phyloP scores from a whole-genome alignment of 2,888 invertebrate species.

The Mesoligia furuncula region DNA sequence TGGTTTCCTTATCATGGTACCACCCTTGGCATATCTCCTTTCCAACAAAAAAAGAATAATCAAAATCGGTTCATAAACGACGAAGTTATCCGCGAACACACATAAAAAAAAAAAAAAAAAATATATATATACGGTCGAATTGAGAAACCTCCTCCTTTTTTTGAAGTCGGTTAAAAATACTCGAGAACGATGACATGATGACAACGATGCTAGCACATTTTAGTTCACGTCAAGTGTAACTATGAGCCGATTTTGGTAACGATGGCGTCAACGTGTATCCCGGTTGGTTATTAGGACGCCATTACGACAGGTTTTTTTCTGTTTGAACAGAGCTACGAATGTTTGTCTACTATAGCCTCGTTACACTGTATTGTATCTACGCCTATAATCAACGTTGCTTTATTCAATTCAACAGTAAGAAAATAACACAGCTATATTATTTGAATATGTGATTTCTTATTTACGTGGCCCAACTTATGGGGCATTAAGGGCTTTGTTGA shows the following conservation, averaged over 20 bases:
- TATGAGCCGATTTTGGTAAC: slow-evolving; percentile 36
- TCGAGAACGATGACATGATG: slow-evolving; percentile 1
- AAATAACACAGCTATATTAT: neutral
- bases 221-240: slow-evolving; percentile 24
- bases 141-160: too few species aligned
- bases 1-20: too few species aligned
- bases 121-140: too few species aligned
- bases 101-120: too few species aligned
- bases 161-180: slow-evolving; percentile 57
- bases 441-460: neutral
- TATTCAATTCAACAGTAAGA: neutral
- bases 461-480: neutral
- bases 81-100: too few species aligned
- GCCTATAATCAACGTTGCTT: neutral
- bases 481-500: neutral
- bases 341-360: slow-evolving; percentile 39
- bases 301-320: slow-evolving; percentile 21
- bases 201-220: slow-evolving; percentile 19
- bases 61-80: too few species aligned
- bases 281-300: slow-evolving; percentile 43
- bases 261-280: slow-evolving; percentile 33
- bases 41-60: too few species aligned
- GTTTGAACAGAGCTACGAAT: slow-evolving; percentile 38
- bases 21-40: too few species aligned
- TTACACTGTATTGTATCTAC: slow-evolving; percentile 23